A percentile compares a stretch with the other conserved stretches of the same genome.
phyloP scores from a whole-genome alignment of 1,140 invertebrate species.

The Drosophila kohkoa region DNA sequence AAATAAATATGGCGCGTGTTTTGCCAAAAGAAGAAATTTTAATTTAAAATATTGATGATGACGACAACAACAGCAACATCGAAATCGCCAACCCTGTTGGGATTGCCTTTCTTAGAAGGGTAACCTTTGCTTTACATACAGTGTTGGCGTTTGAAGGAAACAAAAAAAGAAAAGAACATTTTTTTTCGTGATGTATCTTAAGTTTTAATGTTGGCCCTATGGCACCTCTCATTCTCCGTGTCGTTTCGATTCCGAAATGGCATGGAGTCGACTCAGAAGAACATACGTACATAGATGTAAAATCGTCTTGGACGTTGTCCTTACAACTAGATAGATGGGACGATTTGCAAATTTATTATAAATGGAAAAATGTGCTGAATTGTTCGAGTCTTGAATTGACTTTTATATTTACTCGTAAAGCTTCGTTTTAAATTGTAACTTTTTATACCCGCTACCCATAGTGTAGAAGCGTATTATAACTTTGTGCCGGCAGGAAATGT shows the following conservation, averaged over 20 bases:
- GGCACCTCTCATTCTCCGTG: slow-evolving; percentile 12
- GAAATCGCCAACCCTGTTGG: not conserved
- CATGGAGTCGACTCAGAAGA: slow-evolving; percentile 14
- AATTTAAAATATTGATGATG: slow-evolving; percentile 81
- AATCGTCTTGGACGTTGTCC: slow-evolving; percentile 4
- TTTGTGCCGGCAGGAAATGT: too few species aligned
- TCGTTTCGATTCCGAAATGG: slow-evolving; percentile 23
- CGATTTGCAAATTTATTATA: not conserved
- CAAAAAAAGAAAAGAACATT: slow-evolving; percentile 28
- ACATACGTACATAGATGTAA: not conserved
- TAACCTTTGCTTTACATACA: not conserved
- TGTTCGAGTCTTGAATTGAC: slow-evolving; percentile 22
- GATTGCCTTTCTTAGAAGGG: not conserved
- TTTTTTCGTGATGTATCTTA: slow-evolving; percentile 39
- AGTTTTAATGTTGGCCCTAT: slow-evolving; percentile 8
- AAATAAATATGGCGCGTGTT: slow-evolving; percentile 80
- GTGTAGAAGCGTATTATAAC: too few species aligned
- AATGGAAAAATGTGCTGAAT: slow-evolving; percentile 20
- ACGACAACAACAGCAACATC: slow-evolving; percentile 21
- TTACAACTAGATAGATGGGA: slow-evolving; percentile 6
- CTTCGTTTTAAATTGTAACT: too few species aligned
- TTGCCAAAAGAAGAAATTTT: slow-evolving; percentile 73
- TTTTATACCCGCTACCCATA: too few species aligned
- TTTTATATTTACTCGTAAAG: slow-evolving; percentile 11
- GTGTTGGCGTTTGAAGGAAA: slow-evolving; percentile 42